A percentile compares a stretch with the other conserved stretches of the same genome.
Conservation (phyloP, 2,797 vertebrate genomes). For the Danio kyathit region DNA sequence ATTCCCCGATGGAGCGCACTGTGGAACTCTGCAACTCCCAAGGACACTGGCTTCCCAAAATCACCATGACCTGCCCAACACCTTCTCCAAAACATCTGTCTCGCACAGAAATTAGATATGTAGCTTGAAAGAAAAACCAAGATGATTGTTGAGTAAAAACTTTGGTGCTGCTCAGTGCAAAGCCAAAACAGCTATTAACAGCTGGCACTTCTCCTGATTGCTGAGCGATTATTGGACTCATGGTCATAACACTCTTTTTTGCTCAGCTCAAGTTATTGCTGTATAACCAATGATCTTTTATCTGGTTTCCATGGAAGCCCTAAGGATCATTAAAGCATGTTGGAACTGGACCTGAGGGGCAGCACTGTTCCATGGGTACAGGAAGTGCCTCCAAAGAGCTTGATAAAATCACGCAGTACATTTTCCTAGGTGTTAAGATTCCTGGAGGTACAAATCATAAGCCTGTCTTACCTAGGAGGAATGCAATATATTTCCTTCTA, state of each 20-base stretch:
- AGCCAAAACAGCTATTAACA: neutral
- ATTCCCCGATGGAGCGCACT: constrained; percentile 46
- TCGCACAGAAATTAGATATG: constrained; percentile 34
- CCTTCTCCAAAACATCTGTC: constrained; percentile 60
- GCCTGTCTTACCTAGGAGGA: constrained; percentile 31
- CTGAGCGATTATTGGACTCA: neutral
- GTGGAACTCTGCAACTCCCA: constrained; percentile 55
- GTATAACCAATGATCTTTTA: constrained; percentile 25
- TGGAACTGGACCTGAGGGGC: constrained; percentile 30
- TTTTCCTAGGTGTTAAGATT: constrained; percentile 17
- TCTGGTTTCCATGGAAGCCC: constrained; percentile 20
- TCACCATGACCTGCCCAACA: constrained; percentile 66
- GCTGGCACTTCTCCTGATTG: neutral
- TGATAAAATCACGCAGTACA: constrained; percentile 31
- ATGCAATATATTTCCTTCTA: constrained; percentile 33
- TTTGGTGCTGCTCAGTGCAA: neutral
- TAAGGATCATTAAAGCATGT: constrained; percentile 41
- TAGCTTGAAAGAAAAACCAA: constrained; percentile 32
- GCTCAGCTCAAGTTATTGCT: constrained; percentile 9
- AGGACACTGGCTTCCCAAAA: constrained; percentile 58
- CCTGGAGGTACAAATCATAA: constrained; percentile 9
- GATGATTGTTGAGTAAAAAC: neutral
- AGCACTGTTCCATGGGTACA: constrained; percentile 30
- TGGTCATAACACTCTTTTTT: neutral
- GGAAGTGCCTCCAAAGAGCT: constrained; percentile 8